phyloP scores from a whole-genome alignment of 2,113 vertebrate genomes.

The Nymphicus hollandicus region DNA sequence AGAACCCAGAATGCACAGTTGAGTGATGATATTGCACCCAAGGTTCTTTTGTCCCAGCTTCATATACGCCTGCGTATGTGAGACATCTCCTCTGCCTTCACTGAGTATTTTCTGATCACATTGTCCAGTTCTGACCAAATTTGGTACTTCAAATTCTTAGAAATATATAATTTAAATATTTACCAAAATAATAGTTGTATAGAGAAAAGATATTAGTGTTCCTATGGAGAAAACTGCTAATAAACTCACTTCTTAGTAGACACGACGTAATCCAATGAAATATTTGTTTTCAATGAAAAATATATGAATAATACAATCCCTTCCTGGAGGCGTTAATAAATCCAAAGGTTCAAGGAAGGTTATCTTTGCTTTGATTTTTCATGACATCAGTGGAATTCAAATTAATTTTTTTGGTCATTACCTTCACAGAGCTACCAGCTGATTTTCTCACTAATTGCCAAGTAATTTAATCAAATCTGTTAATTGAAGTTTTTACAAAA shows the following conservation, averaged over 20 bases:
- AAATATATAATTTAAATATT: neutral
- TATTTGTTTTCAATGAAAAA: neutral
- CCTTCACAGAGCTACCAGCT: neutral
- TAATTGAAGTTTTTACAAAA: neutral
- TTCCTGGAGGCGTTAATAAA: neutral
- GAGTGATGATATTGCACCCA: neutral
- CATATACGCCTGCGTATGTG: neutral
- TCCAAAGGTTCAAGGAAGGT: neutral
- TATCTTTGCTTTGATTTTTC: neutral
- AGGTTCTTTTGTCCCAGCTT: neutral
- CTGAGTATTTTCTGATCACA: neutral
- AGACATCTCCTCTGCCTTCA: neutral
- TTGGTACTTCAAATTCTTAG: neutral
- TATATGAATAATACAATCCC: neutral
- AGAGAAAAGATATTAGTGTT: neutral
- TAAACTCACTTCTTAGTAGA: neutral
- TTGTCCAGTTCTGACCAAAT: neutral
- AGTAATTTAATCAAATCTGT: neutral
- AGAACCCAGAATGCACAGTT: neutral
- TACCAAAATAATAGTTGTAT: neutral
- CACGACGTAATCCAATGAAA: neutral
- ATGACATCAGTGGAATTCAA: neutral
- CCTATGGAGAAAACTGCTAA: neutral
- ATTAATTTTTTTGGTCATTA: neutral
- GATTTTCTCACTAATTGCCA: neutral